phyloP scores from a whole-genome alignment of 2,797 vertebrate species.

The Crenichthys baileyi region DNA sequence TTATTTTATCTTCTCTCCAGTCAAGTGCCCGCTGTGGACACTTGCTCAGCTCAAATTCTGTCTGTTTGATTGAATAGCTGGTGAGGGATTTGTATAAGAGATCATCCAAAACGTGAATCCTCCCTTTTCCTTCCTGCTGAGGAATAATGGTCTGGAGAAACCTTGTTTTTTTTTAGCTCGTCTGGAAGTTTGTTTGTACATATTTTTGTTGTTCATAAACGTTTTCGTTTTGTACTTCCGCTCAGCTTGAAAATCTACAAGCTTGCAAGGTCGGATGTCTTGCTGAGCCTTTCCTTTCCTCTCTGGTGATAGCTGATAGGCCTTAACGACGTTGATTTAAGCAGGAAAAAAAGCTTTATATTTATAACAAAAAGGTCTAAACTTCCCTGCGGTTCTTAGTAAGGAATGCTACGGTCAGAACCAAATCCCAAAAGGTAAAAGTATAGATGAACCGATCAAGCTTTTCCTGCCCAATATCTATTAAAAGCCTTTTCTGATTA shows the following conservation, averaged over 20 bases:
- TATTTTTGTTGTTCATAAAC: not conserved
- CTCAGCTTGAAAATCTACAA: not conserved
- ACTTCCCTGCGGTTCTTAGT: conserved; percentile 2
- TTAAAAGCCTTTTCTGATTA: not conserved
- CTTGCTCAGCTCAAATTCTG: not conserved
- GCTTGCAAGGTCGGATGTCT: conserved; percentile 33
- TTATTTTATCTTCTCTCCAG: not conserved
- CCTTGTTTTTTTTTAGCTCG: conserved; percentile 30
- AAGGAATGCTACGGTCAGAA: conserved; percentile 13
- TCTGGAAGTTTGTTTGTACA: not conserved
- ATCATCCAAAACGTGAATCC: conserved; percentile 6
- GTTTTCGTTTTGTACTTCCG: not conserved
- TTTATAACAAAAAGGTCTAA: not conserved
- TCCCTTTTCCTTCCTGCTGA: conserved; percentile 54
- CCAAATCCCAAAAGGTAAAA: not conserved
- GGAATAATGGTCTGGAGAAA: conserved; percentile 4
- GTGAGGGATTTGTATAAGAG: conserved; percentile 24
- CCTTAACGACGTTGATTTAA: not conserved
- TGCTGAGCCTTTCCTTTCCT: conserved; percentile 3
- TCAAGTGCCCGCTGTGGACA: conserved; percentile 9
- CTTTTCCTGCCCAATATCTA: not conserved
- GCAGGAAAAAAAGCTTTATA: not conserved
- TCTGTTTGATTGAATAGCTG: conserved; percentile 1
- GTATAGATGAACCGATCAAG: not conserved
- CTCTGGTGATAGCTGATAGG: not conserved